Percentiles rank a stretch among this genome's conserved stretches.
These are phyloP conservation scores for Caenorhabditis parvicauda DNA, from an alignment of 2,888 invertebrate genomes.

Conservation along the genomic window DNA sequence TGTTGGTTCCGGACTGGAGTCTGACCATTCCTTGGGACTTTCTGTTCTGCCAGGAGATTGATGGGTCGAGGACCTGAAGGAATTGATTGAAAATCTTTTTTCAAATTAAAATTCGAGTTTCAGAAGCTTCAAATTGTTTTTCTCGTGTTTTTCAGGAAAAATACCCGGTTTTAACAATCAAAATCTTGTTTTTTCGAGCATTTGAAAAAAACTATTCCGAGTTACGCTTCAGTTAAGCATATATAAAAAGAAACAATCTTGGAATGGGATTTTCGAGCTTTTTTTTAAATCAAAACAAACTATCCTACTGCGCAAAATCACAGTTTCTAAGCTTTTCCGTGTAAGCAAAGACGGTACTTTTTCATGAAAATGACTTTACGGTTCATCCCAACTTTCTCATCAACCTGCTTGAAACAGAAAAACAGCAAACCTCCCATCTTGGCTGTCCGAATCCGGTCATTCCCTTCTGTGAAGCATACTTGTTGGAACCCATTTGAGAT, in stretches of 20 bases:
- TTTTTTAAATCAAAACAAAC: too few species aligned
- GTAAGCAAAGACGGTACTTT: not conserved
- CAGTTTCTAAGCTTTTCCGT: too few species aligned
- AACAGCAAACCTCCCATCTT: conserved; percentile 57
- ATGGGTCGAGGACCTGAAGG: conserved; percentile 49
- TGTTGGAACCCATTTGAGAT: conserved; percentile 61
- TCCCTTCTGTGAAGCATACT: conserved; percentile 62
- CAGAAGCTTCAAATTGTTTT: not conserved
- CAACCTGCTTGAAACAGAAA: not conserved
- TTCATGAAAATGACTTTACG: too few species aligned
- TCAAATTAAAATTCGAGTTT: too few species aligned
- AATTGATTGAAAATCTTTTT: not conserved
- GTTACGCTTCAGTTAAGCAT: too few species aligned
- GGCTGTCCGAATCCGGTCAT: conserved; percentile 63
- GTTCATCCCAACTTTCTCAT: too few species aligned
- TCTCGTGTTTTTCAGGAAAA: not conserved
- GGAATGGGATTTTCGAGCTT: too few species aligned
- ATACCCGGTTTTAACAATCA: too few species aligned
- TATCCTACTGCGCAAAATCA: too few species aligned
- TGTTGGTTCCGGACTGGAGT: conserved; percentile 59
- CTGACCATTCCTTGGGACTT: conserved; percentile 61
- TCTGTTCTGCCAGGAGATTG: conserved; percentile 60
- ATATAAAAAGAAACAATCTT: too few species aligned
- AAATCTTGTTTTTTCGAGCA: too few species aligned
- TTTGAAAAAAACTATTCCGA: too few species aligned